phyloP scores from a whole-genome alignment of 1,140 invertebrate species.

The Aphaenogaster ashmeadi region DNA sequence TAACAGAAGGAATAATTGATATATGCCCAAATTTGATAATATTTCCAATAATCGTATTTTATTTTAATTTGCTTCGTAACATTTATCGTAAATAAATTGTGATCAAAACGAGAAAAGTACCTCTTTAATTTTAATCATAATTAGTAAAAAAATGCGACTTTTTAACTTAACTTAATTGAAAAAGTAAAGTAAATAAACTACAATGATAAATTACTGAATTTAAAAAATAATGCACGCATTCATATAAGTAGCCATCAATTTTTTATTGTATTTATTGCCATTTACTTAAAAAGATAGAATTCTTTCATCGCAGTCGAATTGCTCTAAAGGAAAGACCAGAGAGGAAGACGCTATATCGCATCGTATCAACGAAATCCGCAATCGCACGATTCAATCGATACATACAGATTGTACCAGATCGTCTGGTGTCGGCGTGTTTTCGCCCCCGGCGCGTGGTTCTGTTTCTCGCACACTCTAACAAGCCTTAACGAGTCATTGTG shows the following conservation, averaged over 20 bases:
- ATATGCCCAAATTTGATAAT: conserved; percentile 37
- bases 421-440: not conserved
- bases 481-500: conserved; percentile 77
- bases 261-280: not conserved
- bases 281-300: conserved; percentile 10
- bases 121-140: conserved; percentile 10
- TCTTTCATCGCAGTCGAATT: not conserved
- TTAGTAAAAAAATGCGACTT: not conserved
- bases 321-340: not conserved
- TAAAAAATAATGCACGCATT: not conserved
- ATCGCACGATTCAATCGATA: conserved; percentile 20
- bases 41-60: conserved; percentile 38
- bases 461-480: conserved; percentile 61
- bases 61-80: conserved; percentile 42
- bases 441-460: conserved; percentile 18
- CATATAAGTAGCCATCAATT: too few species aligned
- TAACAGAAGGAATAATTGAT: conserved; percentile 52
- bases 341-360: not conserved
- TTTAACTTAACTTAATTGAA: not conserved
- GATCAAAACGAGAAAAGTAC: conserved; percentile 14
- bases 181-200: not conserved
- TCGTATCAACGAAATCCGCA: not conserved
- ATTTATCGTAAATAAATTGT: conserved; percentile 36
- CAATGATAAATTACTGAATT: conserved; percentile 3
- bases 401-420: conserved; percentile 26